Evolutionary conservation across 2,888 invertebrate species (phyloP).

Genomic region (Allygus modestus): DNA sequence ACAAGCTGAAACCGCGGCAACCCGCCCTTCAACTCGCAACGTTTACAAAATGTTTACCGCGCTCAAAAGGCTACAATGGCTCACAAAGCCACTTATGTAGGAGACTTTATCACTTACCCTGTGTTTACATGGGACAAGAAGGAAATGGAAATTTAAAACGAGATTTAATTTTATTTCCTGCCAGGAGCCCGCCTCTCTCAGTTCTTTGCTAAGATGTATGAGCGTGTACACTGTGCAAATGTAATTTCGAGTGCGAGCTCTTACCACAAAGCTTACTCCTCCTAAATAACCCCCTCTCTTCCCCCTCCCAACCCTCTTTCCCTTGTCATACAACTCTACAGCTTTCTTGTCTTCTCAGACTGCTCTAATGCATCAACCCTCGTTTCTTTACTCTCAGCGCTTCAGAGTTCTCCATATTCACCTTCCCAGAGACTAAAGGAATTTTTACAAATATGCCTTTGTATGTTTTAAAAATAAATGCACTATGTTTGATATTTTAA

Average conservation of each 20-base stretch:
- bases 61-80: not conserved
- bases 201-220: constrained; percentile 25
- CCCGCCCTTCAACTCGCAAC: not conserved
- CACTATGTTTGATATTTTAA: no score
- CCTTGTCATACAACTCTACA: not conserved
- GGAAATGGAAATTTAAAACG: constrained; percentile 48
- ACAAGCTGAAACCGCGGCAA: not conserved
- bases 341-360: constrained; percentile 10
- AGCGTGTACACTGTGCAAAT: constrained; percentile 30
- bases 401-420: not conserved
- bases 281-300: constrained; percentile 30
- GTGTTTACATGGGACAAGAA: constrained; percentile 19
- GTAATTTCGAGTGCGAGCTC: constrained; percentile 13
- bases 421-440: not conserved
- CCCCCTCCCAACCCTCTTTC: not conserved
- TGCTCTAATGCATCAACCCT: constrained; percentile 15
- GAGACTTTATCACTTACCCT: constrained; percentile 33
- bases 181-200: constrained; percentile 15
- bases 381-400: not conserved
- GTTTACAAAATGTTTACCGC: constrained; percentile 8
- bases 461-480: no score
- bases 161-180: constrained; percentile 48
- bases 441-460: no score
- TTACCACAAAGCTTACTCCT: constrained; percentile 35
- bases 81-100: constrained; percentile 1